Base-by-base conservation (phyloP, 2,888 invertebrate species). In the Acrobasis consociella region DNA sequence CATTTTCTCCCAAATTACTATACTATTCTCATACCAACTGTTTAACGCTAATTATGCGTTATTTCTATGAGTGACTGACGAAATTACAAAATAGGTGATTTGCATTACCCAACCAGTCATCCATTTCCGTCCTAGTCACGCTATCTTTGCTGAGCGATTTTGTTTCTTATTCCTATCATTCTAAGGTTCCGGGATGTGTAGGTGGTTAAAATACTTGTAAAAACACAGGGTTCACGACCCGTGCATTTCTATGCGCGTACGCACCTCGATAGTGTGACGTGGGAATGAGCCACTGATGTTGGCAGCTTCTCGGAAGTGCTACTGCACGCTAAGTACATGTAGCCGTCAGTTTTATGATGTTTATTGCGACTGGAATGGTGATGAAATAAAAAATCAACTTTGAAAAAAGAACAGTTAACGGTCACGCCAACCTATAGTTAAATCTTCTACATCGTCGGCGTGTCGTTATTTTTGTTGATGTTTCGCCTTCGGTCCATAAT, bases 161-260 rank as follows among this genome's bases (percentile, higher is more conserved):
- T 62, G 49, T 62, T 49, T 13, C 37, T 38, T 62, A 55, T 62
- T 31, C 9, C 5, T 17, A n/a, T 17, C 38, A 0, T 5, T 13
- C 37, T 46, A 53, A 62, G 38, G 49, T 31, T n/a, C 3, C 42
- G 5, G 17, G 52, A 15, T 9, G 0, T 16, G 62, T 61, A 22
- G 53, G 37, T 53, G 62, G 42, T 60, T 56, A 55, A 53, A 42
- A 56, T 22, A 17, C 42, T 59, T 65, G 64, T 64, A 64, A 65
- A 64, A 65, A 61, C 61, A 66, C 51, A 39, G 51, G 66, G 79
- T 77, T 79, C 78, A 75, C 72, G 80, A 78, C 77, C 75, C 49
- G 68, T 65, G 67, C 71, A 71, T 75, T 76, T 76, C 73, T 72
- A 75, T 72, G 69, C 68, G 67, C 64, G 64, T 56, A 68, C 68